phyloP scores from a whole-genome alignment of 2,113 vertebrate genomes.

The Poecile atricapillus region DNA sequence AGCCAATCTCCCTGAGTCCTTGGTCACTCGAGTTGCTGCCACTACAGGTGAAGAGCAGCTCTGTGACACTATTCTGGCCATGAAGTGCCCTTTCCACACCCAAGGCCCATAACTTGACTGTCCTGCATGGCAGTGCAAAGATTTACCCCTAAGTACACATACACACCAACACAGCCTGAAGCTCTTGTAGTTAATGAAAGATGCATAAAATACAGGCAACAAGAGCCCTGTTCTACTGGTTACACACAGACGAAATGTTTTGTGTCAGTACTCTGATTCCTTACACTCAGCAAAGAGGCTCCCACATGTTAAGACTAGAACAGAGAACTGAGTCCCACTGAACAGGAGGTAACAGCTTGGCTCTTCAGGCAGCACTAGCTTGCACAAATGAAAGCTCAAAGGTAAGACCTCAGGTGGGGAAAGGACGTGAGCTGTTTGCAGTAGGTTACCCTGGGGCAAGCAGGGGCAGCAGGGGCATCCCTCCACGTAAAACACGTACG shows the following conservation, averaged over 20 bases:
- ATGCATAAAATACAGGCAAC: not conserved
- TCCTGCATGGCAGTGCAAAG: not conserved
- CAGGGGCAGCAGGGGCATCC: not conserved
- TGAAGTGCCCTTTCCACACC: not conserved
- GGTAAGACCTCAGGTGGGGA: not conserved
- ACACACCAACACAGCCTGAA: not conserved
- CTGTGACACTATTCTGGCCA: not conserved
- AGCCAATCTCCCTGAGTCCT: not conserved
- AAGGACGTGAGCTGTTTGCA: not conserved
- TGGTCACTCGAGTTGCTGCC: accelerated
- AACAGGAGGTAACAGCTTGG: not conserved
- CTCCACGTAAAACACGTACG: not conserved
- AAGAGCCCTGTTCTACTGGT: not conserved
- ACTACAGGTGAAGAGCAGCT: not conserved
- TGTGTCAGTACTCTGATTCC: not conserved
- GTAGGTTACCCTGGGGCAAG: accelerated
- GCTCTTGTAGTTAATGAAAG: not conserved
- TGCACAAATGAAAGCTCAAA: not conserved
- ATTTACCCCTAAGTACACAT: not conserved
- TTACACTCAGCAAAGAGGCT: not conserved
- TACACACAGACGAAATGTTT: not conserved
- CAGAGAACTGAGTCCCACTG: not conserved
- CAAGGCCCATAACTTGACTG: not conserved
- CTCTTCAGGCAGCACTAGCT: not conserved
- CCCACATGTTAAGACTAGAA: not conserved